Conservation (phyloP, 2,797 vertebrate genomes). For the Argentina silus region DNA sequence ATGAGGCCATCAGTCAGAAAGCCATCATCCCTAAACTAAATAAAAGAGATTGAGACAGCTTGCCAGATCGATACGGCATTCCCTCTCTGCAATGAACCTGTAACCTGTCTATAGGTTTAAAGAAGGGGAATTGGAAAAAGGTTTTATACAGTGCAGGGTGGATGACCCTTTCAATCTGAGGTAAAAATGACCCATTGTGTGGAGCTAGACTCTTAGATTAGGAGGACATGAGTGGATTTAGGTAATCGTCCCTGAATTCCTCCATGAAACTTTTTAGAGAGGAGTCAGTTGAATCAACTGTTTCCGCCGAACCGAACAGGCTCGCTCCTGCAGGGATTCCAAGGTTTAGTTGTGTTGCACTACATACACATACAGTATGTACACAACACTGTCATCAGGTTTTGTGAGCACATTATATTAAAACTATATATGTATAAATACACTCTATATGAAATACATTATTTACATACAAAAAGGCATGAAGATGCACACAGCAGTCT, state of each 20-base stretch:
- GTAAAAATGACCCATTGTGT: slow-evolving; percentile 31
- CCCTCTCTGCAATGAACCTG: slow-evolving; percentile 57
- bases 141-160: slow-evolving; percentile 34
- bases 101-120: slow-evolving; percentile 55
- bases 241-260: slow-evolving; percentile 30
- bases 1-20: slow-evolving; percentile 51
- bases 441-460: not conserved
- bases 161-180: slow-evolving; percentile 20
- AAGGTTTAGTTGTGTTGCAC: not conserved
- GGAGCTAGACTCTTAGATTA: slow-evolving; percentile 26
- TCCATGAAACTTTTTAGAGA: slow-evolving; percentile 17
- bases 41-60: slow-evolving; percentile 58
- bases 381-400: not conserved
- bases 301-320: not conserved
- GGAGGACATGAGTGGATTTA: slow-evolving; percentile 22
- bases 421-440: not conserved
- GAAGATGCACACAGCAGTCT: not conserved
- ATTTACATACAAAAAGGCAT: not conserved
- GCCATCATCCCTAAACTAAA: slow-evolving; percentile 55
- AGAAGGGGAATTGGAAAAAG: slow-evolving; percentile 45
- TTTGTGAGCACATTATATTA: not conserved
- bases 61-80: slow-evolving; percentile 68
- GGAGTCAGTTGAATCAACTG: not conserved
- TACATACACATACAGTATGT: not conserved
- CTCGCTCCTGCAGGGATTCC: not conserved